Conservation (phyloP, 2,113 vertebrate species). For the Megaptera novaeangliae region DNA sequence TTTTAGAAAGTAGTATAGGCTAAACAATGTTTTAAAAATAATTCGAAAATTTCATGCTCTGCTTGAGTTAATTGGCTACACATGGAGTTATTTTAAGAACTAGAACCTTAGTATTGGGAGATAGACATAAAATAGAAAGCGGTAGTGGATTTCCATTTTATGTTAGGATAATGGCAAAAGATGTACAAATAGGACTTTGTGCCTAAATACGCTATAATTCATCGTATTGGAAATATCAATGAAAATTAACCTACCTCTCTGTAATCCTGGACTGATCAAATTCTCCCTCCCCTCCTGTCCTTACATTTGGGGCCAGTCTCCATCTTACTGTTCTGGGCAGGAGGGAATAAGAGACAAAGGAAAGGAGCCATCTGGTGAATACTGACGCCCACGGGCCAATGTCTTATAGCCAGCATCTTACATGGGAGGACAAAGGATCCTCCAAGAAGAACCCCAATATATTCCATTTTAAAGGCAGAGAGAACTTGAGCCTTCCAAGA, state of each 20-base stretch:
- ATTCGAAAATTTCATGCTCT: not conserved
- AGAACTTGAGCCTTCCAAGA: not conserved
- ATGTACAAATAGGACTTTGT: not conserved
- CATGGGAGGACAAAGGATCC: not conserved
- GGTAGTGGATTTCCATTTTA: not conserved
- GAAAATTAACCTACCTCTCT: not conserved
- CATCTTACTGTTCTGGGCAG: not conserved
- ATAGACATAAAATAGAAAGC: not conserved
- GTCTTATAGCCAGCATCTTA: fast-evolving
- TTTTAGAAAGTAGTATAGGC: constrained; percentile 6
- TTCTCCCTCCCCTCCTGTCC: not conserved
- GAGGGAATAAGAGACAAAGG: not conserved
- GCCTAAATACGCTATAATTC: not conserved
- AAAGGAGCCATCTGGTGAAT: not conserved
- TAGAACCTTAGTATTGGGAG: not conserved
- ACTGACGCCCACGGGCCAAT: fast-evolving
- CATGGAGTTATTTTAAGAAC: not conserved
- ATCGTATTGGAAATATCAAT: not conserved
- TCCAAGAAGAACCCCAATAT: not conserved
- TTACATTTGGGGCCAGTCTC: not conserved
- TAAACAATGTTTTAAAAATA: constrained; percentile 28
- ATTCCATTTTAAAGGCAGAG: not conserved
- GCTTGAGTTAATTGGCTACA: not conserved
- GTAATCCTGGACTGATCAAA: not conserved
- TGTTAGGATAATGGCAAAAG: not conserved